Conservation (phyloP, 1,140 invertebrate species). For the Brachionus plicatilis region DNA sequence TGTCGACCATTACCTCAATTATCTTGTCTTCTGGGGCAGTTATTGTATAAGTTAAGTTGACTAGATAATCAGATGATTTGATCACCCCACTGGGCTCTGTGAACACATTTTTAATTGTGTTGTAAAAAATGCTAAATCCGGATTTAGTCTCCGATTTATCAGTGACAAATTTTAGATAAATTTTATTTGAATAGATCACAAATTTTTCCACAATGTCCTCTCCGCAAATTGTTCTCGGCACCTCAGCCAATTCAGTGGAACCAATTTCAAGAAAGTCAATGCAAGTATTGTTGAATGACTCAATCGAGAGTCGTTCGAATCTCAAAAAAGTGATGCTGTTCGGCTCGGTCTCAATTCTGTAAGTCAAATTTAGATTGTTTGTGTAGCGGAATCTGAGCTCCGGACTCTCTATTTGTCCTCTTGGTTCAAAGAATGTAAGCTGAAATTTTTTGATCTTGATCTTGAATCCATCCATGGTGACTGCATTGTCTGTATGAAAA, state of each 20-base stretch:
- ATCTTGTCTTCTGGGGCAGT: not conserved
- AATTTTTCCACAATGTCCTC: not conserved
- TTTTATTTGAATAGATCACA: not conserved
- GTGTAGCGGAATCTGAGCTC: not conserved
- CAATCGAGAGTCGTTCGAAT: constrained; percentile 24
- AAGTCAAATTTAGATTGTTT: constrained; percentile 34
- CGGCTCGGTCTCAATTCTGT: not conserved
- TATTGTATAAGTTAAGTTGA: constrained; percentile 24
- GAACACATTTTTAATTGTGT: constrained; percentile 10
- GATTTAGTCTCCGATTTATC: not conserved
- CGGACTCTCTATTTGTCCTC: not conserved
- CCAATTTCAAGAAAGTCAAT: constrained; percentile 34
- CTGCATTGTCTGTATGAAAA: constrained; percentile 12
- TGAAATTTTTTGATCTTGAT: constrained; percentile 12
- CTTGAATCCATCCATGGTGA: constrained; percentile 4
- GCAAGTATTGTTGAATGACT: not conserved
- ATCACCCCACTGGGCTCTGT: constrained; percentile 8
- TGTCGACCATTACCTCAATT: constrained; percentile 11
- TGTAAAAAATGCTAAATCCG: constrained; percentile 30
- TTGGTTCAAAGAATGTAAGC: not conserved
- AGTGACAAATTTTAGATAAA: constrained; percentile 31
- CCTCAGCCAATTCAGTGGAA: not conserved
- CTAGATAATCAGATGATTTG: not conserved
- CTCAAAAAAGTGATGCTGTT: constrained; percentile 25
- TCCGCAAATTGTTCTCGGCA: not conserved